Evolutionary conservation across 2,113 vertebrate genomes (phyloP), one percentile per base, ranked within the genome.

Genomic region (Prietella phreatophila): DNA sequence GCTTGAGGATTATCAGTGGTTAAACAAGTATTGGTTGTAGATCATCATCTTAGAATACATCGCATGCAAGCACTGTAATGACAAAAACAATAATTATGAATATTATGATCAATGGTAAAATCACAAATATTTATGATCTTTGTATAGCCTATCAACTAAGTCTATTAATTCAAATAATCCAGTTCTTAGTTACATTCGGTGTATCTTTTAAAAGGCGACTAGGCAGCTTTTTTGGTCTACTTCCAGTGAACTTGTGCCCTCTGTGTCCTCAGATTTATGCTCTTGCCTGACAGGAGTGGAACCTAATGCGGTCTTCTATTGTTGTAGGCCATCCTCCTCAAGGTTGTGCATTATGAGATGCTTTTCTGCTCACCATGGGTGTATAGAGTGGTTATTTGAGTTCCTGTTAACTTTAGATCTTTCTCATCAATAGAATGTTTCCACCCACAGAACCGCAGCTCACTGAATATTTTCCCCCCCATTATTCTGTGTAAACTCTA

Each of bases 1-100:
- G 39, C 17, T 83, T 88, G 14, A 87, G 39, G 69, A 84, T 65
- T 83, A 79, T 79, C 33, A 65, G 36, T 63, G n/a, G 39, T 39
- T 63, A 76, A 83, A 63, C 22, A 39, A 55, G 33, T 39, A 25
- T 17, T 67, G 27, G 14, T 19, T 67, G 60, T 67, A 50, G 39
- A 20, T 63, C 27, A 20, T 63, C 11, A 30, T 55, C 75, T 50
- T 78, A 50, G 42, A 50, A 50, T 47, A 78, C 25, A 53, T 17
- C 15, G 1, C 55, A 27, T 27, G 47, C 2, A 42, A 47, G 73
- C 39, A 47, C 39, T 76, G 20, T 76, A 27, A 50, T 25, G 42
- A 76, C 20, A 79, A 30, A 50, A 30, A 30, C 17, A 79, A 79
- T 79, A 8, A 15, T 20, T 14, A 79, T 79, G 50, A 79, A 79